phyloP scores from a whole-genome alignment of 1,140 invertebrate species.

The Tetragonula clypearis region DNA sequence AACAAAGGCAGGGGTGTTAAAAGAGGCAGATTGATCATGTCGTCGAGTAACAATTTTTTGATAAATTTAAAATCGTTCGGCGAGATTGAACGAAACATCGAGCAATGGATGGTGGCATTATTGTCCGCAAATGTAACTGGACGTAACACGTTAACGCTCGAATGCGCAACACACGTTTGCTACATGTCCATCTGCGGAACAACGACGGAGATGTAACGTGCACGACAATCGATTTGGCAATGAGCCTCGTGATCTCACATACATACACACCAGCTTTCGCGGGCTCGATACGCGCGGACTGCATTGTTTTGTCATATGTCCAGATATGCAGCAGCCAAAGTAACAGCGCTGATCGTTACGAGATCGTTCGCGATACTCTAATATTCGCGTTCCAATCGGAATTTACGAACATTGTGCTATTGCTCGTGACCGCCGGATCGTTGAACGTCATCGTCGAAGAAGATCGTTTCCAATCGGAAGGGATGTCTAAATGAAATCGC shows the following conservation, averaged over 20 bases:
- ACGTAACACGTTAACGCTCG: slow-evolving; percentile 3
- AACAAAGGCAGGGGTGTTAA: neutral
- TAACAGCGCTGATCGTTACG: neutral
- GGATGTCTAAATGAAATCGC: neutral
- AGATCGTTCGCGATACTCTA: neutral
- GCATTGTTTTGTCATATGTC: slow-evolving; percentile 12
- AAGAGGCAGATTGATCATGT: neutral
- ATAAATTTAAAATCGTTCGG: neutral
- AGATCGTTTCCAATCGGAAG: too few relatives aligned
- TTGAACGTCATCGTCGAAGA: neutral
- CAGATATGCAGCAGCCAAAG: neutral
- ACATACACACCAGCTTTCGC: neutral
- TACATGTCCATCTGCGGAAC: neutral
- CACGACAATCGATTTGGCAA: slow-evolving; percentile 18
- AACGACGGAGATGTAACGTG: neutral
- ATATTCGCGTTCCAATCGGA: neutral
- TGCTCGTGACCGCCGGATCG: too few relatives aligned
- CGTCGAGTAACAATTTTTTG: neutral
- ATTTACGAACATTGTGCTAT: neutral
- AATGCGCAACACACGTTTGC: neutral
- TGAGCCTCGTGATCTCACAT: neutral
- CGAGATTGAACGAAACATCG: neutral
- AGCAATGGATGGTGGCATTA: neutral
- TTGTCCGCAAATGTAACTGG: neutral
- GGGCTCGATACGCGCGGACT: neutral